These are phyloP conservation scores for Sphaeridia pumilis DNA, from an alignment of 2,888 invertebrate genomes.

Conservation along the genomic window DNA sequence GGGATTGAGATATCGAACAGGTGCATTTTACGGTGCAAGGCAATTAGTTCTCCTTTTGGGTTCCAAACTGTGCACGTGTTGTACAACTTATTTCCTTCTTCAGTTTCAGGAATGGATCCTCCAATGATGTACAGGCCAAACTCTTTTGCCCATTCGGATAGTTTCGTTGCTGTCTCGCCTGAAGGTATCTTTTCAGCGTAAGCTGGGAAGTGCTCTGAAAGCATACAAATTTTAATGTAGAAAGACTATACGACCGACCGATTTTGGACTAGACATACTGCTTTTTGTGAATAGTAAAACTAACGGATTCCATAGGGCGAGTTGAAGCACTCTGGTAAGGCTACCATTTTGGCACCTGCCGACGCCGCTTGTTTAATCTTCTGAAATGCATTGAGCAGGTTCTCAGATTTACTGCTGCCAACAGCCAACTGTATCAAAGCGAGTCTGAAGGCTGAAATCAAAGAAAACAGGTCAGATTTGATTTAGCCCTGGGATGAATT, in stretches of 20 bases:
- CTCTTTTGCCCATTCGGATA: constrained; percentile 64
- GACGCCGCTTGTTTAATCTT: constrained; percentile 60
- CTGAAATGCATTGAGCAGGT: constrained; percentile 58
- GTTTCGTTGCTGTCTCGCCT: constrained; percentile 58
- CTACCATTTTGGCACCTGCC: constrained; percentile 52
- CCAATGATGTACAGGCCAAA: constrained; percentile 69
- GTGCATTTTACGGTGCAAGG: constrained; percentile 81
- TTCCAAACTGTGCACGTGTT: constrained; percentile 85
- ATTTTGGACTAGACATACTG: neutral
- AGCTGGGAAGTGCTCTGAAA: constrained; percentile 54
- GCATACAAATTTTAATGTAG: neutral
- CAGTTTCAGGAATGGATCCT: constrained; percentile 74
- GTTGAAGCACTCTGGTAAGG: constrained; percentile 83
- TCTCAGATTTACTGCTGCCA: constrained; percentile 58
- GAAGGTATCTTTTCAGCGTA: constrained; percentile 74
- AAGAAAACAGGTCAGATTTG: neutral
- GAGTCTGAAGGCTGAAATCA: constrained; percentile 50
- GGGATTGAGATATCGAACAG: constrained; percentile 93
- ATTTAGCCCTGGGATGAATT: too few relatives aligned
- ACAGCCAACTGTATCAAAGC: constrained; percentile 76
- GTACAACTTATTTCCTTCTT: constrained; percentile 49
- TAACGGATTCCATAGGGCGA: constrained; percentile 78
- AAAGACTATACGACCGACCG: neutral
- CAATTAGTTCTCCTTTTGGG: constrained; percentile 61
- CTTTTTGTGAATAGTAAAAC: constrained; percentile 14